phyloP scores from a whole-genome alignment of 2,888 invertebrate species.

The Auanema sp. region DNA sequence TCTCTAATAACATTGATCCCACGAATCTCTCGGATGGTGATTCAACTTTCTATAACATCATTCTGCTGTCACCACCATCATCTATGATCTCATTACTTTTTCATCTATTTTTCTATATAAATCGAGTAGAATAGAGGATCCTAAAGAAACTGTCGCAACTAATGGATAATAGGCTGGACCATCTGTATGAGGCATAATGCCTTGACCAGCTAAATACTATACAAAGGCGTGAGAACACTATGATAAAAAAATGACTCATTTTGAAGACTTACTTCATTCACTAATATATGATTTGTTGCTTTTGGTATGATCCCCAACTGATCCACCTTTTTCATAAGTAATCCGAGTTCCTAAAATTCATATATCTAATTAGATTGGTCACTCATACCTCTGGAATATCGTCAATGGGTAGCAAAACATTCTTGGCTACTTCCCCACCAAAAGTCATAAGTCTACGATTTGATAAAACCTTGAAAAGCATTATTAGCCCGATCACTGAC shows the following conservation, averaged over 20 bases:
- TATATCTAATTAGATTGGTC: not conserved
- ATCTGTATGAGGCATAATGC: constrained; percentile 94
- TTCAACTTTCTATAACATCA: not conserved
- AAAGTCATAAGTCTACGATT: constrained; percentile 94
- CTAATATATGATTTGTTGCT: constrained; percentile 39
- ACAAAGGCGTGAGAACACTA: not conserved
- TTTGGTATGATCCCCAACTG: constrained; percentile 32
- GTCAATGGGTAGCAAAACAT: constrained; percentile 86
- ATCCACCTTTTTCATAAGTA: constrained; percentile 40
- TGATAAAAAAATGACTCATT: constrained; percentile 1
- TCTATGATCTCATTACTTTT: not conserved
- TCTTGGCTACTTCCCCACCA: constrained; percentile 89
- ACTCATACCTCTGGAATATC: constrained; percentile 74
- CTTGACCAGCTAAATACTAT: constrained; percentile 71
- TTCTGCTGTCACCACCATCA: not conserved
- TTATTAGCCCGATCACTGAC: not conserved
- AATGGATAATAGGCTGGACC: constrained; percentile 90
- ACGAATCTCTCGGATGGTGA: constrained; percentile 25
- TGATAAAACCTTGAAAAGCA: constrained; percentile 64
- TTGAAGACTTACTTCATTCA: constrained; percentile 26
- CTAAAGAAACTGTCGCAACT: constrained; percentile 87
- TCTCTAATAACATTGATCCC: constrained; percentile 76
- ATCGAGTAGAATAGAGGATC: constrained; percentile 86
- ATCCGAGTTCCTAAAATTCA: constrained; percentile 32
- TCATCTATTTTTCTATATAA: constrained; percentile 70